Conservation (phyloP, 2,113 vertebrate species). For the Caracal caracal region DNA sequence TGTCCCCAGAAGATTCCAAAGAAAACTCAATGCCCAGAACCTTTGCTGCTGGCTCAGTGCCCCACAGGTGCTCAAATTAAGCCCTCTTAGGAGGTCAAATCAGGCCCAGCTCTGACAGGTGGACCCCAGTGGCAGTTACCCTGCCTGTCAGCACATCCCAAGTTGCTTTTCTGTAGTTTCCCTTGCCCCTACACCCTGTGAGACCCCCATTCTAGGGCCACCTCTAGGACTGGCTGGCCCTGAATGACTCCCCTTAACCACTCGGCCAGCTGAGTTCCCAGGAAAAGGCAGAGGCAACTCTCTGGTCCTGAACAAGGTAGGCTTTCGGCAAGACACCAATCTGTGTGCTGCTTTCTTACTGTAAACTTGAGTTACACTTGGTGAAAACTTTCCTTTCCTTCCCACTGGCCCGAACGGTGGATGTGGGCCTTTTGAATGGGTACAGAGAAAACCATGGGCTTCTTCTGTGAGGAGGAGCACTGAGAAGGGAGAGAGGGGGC, state of each 20-base stretch:
- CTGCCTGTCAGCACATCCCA: not conserved
- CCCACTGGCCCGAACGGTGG: not conserved
- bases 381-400: slow-evolving; percentile 51
- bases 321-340: not conserved
- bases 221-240: not conserved
- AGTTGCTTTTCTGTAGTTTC: not conserved
- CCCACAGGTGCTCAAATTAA: slow-evolving; percentile 4
- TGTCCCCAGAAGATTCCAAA: not conserved
- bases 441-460: not conserved
- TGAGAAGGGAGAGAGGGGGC: not conserved
- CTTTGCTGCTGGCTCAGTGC: not conserved
- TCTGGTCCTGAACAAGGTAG: not conserved
- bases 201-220: not conserved
- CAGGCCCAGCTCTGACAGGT: not conserved
- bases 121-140: not conserved
- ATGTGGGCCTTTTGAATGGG: not conserved
- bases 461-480: not conserved
- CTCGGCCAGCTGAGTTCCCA: not conserved
- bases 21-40: not conserved
- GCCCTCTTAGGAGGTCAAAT: not conserved
- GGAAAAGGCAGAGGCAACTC: not conserved
- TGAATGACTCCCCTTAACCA: not conserved
- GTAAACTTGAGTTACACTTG: slow-evolving; percentile 48
- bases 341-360: not conserved
- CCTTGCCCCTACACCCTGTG: not conserved